A percentile compares a stretch with the other conserved stretches of the same genome.
phyloP scores from a whole-genome alignment of 2,888 invertebrate genomes.

The Eulithis prunata region DNA sequence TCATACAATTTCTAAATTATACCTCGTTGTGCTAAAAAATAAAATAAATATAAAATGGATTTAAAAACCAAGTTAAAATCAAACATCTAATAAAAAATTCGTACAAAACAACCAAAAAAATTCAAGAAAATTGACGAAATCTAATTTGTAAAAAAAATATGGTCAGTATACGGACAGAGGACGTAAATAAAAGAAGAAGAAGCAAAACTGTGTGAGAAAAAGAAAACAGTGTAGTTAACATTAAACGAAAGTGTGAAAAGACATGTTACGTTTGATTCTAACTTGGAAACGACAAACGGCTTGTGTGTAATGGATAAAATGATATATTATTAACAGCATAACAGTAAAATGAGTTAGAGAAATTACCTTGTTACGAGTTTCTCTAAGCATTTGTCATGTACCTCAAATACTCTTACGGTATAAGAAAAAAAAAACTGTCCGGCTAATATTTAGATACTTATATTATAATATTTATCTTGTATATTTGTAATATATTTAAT shows the following conservation, averaged over 20 bases:
- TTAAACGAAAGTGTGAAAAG: conserved; percentile 12
- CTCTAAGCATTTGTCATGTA: conserved; percentile 57
- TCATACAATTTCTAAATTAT: conserved; percentile 21
- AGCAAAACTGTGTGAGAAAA: not conserved
- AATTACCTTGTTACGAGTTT: conserved; percentile 26
- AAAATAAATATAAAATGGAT: conserved; percentile 11
- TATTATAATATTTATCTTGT: conserved; percentile 51
- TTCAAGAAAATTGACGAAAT: not conserved
- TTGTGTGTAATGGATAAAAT: conserved; percentile 39
- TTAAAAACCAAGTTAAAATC: conserved; percentile 15
- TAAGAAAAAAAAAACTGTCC: conserved; percentile 25
- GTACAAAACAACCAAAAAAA: conserved; percentile 17
- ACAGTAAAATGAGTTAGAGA: conserved; percentile 44
- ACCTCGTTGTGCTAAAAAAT: not conserved
- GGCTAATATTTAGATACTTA: conserved; percentile 39
- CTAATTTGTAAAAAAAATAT: not conserved
- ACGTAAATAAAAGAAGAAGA: no score
- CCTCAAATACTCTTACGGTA: conserved; percentile 61
- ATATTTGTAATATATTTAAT: conserved; percentile 16
- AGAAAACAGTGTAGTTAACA: conserved; percentile 5
- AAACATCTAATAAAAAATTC: conserved; percentile 15
- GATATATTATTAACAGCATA: conserved; percentile 40
- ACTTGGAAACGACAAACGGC: conserved; percentile 43
- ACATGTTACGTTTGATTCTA: conserved; percentile 33
- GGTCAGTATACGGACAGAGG: conserved; percentile 14